Base-by-base conservation (phyloP, 2,797 vertebrate genomes). In the Eulemur coronatus region DNA sequence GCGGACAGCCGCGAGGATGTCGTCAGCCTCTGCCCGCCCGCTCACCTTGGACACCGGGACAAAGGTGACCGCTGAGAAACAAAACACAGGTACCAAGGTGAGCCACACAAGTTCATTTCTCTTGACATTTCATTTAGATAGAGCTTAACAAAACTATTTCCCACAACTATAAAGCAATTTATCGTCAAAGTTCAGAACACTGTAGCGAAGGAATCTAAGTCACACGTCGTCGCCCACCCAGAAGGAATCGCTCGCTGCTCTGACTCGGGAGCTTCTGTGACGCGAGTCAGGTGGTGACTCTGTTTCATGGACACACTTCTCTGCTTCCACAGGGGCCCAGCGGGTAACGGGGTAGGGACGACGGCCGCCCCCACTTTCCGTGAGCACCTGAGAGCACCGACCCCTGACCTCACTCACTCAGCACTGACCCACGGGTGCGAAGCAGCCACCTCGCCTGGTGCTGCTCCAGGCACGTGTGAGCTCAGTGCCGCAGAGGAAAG, bases 21-120 rank as follows among this genome's bases (percentile, higher is more conserved):
- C 99, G 0, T 99, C 99, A 18, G 99, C 99, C 97, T 99, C 99
- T 2, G 98, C 98, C 20, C 48, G 98, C 6, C 99, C 99, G 0
- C 98, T 99, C 86, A 88, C 97, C 72, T 98, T 99, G 79, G 99
- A 99, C 97, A 99, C 99, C 0, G 99, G 98, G 94, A 99, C 99
- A 76, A 99, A 99, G 14, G 99, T 99, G 97, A 99, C 98, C 38
- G 99, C 99, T 99, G 98, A 35, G 97, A 92, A 30, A 10, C 67
- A 81, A 97, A 63, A 96, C 97, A 95, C 95, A 97, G 73, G 78
- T 0, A 12, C 43, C 0, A 1, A 67, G 46, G 73, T 90, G n/a
- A 93, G 14, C n/a, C 48, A 70, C 1, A 8, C 28, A 26, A 4
- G 7, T 15, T 0, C 2, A 13, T n/a, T 59, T 33, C 57, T 86